Base-by-base conservation (phyloP, 1,140 invertebrate species). In the Anagrus nilaparvatae region DNA sequence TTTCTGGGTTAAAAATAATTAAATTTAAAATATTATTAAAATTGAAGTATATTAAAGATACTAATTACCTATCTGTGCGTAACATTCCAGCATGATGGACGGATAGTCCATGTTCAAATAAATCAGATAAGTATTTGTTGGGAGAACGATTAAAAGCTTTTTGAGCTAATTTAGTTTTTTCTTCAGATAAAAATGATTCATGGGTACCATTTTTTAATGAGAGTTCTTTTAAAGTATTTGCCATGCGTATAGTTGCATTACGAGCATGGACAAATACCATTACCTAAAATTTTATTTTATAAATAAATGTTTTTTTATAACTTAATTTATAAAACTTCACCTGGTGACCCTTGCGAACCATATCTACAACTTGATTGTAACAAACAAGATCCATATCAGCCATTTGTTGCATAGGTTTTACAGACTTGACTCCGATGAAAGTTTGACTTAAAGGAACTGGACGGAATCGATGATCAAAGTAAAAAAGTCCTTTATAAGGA, bases 241-340 rank as follows among this genome's bases (percentile, higher is more conserved):
- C 94, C 2, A 88, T 93, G 47, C 83, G 74, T 13, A 87, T 78
- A 0, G 96, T 99, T 6, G 91, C 89, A 73, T 97, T 98, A 28
- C 97, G 72, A 1, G 95, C 90, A 67, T 99, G 96, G 1, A 99
- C 97, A 70, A 99, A 99, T 0, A 99, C 89, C 90, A 99, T 97
- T 0, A 97, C 92, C 75, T 82, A 50, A 24, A n/a, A n/a, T n/a
- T n/a, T n/a, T n/a, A n/a, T n/a, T n/a, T 9, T 36, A 20, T 19
- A 36, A 9, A 9, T 36, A 9, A n/a, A n/a, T n/a, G n/a, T n/a
- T n/a, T n/a, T n/a, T n/a, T n/a, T 34, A 18, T 33, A 24, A 29
- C 25, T n/a, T n/a, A n/a, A n/a, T n/a, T n/a, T n/a, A 36, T 24
- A 29, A 18, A 23, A 3, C 36, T 39, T 41, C 55, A 81, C 78